Conservation (phyloP, 2,113 vertebrate species). For the Eublepharis macularius region DNA sequence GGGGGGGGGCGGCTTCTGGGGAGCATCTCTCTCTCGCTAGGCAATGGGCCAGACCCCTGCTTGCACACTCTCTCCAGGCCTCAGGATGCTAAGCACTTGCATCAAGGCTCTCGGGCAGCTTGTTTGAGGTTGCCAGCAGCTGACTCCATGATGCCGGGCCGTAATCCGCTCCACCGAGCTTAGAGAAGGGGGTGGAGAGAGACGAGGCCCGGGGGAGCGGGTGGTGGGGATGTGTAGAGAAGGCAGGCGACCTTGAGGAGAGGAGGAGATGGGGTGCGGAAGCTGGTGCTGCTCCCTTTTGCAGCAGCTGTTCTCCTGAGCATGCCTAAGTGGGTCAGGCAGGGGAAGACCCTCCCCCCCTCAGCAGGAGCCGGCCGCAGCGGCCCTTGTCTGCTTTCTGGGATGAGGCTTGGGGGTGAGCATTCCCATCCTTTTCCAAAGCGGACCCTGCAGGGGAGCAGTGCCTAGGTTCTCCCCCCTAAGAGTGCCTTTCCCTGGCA, state of each 20-base stretch:
- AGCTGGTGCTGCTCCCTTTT: too few species aligned
- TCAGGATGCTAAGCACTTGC: neutral
- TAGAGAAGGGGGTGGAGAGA: neutral
- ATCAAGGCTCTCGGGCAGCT: neutral
- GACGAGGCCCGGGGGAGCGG: neutral
- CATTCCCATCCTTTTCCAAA: neutral
- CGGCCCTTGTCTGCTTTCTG: neutral
- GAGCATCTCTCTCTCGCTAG: neutral
- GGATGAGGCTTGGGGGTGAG: neutral
- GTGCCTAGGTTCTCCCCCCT: slow-evolving; percentile 17
- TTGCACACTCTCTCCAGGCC: neutral
- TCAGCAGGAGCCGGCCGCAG: too few species aligned
- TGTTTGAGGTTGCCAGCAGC: neutral
- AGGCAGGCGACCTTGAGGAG: neutral
- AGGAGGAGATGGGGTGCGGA: too few species aligned
- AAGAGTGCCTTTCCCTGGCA: fast-evolving
- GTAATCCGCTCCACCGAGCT: neutral
- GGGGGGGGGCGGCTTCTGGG: neutral
- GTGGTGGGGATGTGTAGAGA: neutral
- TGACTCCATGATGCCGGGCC: neutral
- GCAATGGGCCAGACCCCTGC: neutral
- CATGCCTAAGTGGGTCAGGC: too few species aligned
- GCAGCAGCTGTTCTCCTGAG: too few species aligned
- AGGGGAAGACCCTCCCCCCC: too few species aligned
- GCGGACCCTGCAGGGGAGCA: neutral